Evolutionary conservation across 2,888 invertebrate genomes (phyloP).

Genomic region (Aquatica leii): DNA sequence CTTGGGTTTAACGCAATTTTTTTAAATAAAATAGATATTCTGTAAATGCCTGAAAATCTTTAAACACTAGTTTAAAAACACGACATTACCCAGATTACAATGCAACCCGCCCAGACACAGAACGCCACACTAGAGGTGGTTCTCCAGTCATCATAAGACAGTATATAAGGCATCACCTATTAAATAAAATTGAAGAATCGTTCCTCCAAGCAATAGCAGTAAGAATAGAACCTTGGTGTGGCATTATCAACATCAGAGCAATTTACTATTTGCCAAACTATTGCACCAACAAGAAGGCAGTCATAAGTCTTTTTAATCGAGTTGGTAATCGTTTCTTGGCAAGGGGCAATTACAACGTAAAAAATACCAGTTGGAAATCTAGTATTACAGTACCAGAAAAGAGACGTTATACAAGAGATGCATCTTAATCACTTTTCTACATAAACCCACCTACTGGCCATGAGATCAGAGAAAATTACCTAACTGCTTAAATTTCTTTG

Average conservation of each 20-base stretch:
- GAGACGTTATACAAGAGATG: slow-evolving; percentile 3
- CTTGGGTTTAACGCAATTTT: too few relatives aligned
- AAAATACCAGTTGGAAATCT: background rate
- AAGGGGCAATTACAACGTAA: background rate
- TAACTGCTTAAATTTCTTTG: background rate
- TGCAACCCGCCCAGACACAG: background rate
- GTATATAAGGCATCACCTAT: too few relatives aligned
- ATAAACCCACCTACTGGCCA: background rate
- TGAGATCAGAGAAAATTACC: too few relatives aligned
- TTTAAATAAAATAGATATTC: too few relatives aligned
- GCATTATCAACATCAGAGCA: slow-evolving; percentile 20
- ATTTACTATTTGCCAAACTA: slow-evolving; percentile 17
- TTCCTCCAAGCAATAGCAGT: background rate
- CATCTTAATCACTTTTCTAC: slow-evolving; percentile 5
- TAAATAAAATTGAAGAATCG: slow-evolving; percentile 9
- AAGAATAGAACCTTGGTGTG: slow-evolving; percentile 8
- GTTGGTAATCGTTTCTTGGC: background rate
- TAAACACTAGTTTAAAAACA: background rate
- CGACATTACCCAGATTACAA: background rate
- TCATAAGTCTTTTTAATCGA: slow-evolving; percentile 6
- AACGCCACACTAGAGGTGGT: background rate
- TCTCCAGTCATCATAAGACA: slow-evolving; percentile 4
- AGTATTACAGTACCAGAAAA: background rate
- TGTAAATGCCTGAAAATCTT: too few relatives aligned
- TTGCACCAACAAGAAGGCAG: slow-evolving; percentile 12